Evolutionary conservation across 2,888 invertebrate genomes (phyloP).

Genomic region (Dichetophora obliterata): DNA sequence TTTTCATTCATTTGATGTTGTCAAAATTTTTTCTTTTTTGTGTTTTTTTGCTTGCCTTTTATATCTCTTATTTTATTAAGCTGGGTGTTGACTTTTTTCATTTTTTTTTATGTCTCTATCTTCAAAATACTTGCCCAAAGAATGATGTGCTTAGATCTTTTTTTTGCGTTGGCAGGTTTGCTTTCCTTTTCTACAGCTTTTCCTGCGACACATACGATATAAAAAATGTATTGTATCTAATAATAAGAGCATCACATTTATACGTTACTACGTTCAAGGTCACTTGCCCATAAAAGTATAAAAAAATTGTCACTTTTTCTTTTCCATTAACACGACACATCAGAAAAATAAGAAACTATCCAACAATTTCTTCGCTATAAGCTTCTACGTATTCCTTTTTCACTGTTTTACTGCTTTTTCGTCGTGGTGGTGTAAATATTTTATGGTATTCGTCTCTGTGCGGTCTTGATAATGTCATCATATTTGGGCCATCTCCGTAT

Average conservation of each 20-base stretch:
- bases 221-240: neutral
- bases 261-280: slow-evolving; percentile 21
- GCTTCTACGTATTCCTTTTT: neutral
- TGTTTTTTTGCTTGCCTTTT: neutral
- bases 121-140: neutral
- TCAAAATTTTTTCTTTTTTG: neutral
- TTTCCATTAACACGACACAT: neutral
- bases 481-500: neutral
- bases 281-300: slow-evolving; percentile 6
- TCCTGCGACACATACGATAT: neutral
- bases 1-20: neutral
- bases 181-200: neutral
- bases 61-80: neutral
- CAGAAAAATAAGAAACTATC: neutral
- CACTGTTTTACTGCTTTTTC: neutral
- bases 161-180: neutral
- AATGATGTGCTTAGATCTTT: neutral
- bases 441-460: neutral
- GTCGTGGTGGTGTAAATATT: slow-evolving; percentile 9
- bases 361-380: neutral
- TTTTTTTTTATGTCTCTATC: neutral
- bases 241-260: neutral
- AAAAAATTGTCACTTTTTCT: slow-evolving; percentile 10
- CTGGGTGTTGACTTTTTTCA: neutral
- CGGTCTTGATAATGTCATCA: slow-evolving; percentile 29